phyloP scores from a whole-genome alignment of 2,888 invertebrate species.

The Ochropleura leucogaster region DNA sequence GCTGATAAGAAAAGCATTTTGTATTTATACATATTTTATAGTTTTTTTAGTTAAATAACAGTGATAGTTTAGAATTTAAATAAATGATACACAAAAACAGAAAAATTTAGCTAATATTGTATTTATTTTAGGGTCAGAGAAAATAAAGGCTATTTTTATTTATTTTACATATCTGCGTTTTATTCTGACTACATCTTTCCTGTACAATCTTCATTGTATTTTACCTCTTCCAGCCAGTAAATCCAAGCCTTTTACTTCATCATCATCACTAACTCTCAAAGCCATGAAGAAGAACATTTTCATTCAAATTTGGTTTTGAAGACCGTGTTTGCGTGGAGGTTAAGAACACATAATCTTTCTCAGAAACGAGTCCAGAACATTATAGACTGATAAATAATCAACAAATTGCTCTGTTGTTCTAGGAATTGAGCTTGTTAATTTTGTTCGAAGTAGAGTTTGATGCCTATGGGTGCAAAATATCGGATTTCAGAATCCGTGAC shows the following conservation, averaged over 20 bases:
- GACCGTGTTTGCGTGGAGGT: background rate
- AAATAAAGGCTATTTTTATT: too few relatives aligned
- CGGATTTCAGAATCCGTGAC: background rate
- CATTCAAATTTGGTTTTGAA: too few relatives aligned
- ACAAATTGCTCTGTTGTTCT: background rate
- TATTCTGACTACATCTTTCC: too few relatives aligned
- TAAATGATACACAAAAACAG: too few relatives aligned
- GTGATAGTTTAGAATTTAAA: too few relatives aligned
- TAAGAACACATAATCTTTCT: background rate
- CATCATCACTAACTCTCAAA: background rate
- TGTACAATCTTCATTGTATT: background rate
- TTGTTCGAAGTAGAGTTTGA: background rate
- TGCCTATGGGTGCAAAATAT: background rate
- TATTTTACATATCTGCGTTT: background rate
- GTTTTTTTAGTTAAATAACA: too few relatives aligned
- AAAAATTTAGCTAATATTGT: too few relatives aligned
- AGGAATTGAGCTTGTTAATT: background rate
- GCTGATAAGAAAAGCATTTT: too few relatives aligned
- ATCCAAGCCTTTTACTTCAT: background rate
- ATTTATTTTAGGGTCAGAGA: too few relatives aligned
- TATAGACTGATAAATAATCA: background rate
- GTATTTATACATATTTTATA: too few relatives aligned
- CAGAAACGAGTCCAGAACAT: background rate
- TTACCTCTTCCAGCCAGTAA: background rate
- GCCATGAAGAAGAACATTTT: background rate